phyloP scores from a whole-genome alignment of 2,888 invertebrate genomes.

The Parelbella ahira region DNA sequence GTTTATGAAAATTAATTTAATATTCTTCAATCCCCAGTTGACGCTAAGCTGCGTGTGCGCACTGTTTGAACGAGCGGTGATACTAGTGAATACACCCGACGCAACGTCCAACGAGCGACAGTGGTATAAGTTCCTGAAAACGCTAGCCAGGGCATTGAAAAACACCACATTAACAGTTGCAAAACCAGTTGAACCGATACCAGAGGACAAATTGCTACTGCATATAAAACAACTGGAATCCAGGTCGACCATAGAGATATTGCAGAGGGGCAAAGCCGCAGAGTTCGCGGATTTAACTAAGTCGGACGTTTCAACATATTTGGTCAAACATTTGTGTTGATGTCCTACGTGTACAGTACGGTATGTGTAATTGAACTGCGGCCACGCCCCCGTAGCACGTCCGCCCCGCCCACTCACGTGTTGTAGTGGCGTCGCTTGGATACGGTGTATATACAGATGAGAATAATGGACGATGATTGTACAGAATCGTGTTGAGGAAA shows the following conservation, averaged over 20 bases:
- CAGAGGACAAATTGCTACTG: constrained; percentile 43
- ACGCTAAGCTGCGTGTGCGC: constrained; percentile 64
- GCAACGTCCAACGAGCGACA: constrained; percentile 67
- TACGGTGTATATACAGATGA: too few species aligned
- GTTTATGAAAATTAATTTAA: too few species aligned
- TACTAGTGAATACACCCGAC: constrained; percentile 59
- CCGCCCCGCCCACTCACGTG: too few species aligned
- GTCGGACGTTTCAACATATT: constrained; percentile 52
- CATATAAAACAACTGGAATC: constrained; percentile 63
- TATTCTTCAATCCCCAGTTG: constrained; percentile 43
- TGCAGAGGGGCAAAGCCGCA: constrained; percentile 59
- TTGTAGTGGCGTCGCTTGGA: too few species aligned
- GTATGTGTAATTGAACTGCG: too few species aligned
- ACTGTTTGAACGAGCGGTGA: constrained; percentile 54
- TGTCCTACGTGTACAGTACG: too few species aligned
- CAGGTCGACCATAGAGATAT: constrained; percentile 61
- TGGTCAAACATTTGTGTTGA: constrained; percentile 66
- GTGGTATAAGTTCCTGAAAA: constrained; percentile 79
- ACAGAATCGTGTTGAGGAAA: too few species aligned
- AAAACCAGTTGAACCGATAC: constrained; percentile 46
- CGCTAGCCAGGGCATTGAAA: constrained; percentile 68
- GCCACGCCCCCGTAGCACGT: too few species aligned
- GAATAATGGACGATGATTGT: too few species aligned
- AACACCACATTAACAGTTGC: constrained; percentile 53
- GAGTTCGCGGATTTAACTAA: constrained; percentile 64